Evolutionary conservation across 2,888 invertebrate genomes (phyloP).

Genomic region (Melanophora roralis): DNA sequence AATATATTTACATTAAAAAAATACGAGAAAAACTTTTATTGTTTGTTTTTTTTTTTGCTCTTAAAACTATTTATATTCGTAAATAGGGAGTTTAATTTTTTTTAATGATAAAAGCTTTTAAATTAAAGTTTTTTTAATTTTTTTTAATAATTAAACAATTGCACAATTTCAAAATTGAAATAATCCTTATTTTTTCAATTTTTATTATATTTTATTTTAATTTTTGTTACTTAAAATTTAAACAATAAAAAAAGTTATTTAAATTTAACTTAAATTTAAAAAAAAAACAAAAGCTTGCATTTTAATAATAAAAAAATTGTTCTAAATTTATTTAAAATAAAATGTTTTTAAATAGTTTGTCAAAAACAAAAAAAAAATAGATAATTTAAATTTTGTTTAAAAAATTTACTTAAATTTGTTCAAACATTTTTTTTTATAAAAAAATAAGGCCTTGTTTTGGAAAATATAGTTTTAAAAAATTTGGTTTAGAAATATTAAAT

Average conservation of each 20-base stretch:
- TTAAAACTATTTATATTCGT: constrained; percentile 58
- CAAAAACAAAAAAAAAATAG: not conserved
- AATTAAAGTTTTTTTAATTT: constrained; percentile 38
- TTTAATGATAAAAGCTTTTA: constrained; percentile 37
- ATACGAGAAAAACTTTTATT: constrained; percentile 17
- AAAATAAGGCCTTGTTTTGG: constrained; percentile 64
- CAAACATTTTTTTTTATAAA: constrained; percentile 40
- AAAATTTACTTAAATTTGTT: constrained; percentile 38
- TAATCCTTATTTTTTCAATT: constrained; percentile 12
- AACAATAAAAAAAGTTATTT: constrained; percentile 9
- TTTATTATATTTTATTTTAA: constrained; percentile 22
- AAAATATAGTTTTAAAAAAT: constrained; percentile 44
- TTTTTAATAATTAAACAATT: constrained; percentile 61
- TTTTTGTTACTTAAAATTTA: constrained; percentile 27
- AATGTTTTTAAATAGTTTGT: not conserved
- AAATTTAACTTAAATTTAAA: constrained; percentile 13
- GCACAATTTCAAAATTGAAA: constrained; percentile 60
- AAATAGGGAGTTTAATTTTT: constrained; percentile 16
- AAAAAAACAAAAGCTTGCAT: constrained; percentile 55
- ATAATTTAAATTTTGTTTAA: constrained; percentile 45
- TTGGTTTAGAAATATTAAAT: constrained; percentile 52
- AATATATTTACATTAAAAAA: constrained; percentile 33
- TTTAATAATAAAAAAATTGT: constrained; percentile 51
- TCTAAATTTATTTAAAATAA: constrained; percentile 59
- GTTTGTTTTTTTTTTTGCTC: constrained; percentile 39